A percentile compares a stretch with the other conserved stretches of the same genome.
phyloP scores from a whole-genome alignment of 2,888 invertebrate species.

The Junonia oenone region DNA sequence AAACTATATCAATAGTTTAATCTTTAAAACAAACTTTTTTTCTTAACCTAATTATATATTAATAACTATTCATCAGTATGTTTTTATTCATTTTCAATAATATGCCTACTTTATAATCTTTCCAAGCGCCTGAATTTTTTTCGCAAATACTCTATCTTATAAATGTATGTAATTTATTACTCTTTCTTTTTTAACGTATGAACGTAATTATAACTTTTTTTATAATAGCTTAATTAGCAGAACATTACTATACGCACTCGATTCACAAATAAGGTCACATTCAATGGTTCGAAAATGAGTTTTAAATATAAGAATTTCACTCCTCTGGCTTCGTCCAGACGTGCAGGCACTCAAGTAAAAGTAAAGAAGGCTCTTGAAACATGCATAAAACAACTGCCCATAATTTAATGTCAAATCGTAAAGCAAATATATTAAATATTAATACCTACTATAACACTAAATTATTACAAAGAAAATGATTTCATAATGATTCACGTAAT shows the following conservation, averaged over 20 bases:
- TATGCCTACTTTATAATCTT: constrained; percentile 78
- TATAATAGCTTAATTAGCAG: constrained; percentile 55
- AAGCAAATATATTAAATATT: constrained; percentile 79
- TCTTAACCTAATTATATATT: constrained; percentile 76
- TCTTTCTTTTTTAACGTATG: constrained; percentile 54
- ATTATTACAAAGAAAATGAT: constrained; percentile 77
- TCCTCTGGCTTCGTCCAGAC: constrained; percentile 42
- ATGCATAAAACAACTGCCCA: constrained; percentile 67
- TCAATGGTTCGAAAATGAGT: constrained; percentile 49
- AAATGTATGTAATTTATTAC: constrained; percentile 53
- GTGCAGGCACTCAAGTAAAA: constrained; percentile 66
- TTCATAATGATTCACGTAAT: constrained; percentile 74
- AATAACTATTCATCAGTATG: constrained; percentile 78
- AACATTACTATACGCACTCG: constrained; percentile 41
- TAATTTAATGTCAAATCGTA: constrained; percentile 67
- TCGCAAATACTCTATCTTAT: constrained; percentile 67
- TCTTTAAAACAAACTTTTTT: constrained; percentile 77
- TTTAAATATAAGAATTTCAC: constrained; percentile 43
- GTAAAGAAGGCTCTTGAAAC: constrained; percentile 66
- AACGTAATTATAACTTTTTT: constrained; percentile 62
- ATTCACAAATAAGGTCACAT: constrained; percentile 55
- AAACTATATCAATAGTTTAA: constrained; percentile 80
- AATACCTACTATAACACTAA: constrained; percentile 73
- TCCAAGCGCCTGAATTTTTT: constrained; percentile 73
- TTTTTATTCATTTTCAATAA: constrained; percentile 74